Base-by-base conservation (phyloP, 2,888 invertebrate species). In the Rhopalosiphum nymphaeae region DNA sequence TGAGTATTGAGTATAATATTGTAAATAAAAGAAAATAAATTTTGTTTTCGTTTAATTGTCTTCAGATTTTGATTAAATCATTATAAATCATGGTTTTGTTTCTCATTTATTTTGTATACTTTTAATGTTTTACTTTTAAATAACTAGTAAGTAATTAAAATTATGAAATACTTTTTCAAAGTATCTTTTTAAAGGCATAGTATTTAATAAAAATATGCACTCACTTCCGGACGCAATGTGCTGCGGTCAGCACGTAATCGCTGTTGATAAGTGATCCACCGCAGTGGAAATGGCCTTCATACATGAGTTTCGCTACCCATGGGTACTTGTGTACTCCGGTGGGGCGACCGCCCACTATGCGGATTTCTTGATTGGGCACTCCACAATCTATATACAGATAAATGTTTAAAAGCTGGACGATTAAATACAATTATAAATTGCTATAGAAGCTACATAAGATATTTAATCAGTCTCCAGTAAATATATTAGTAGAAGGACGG, bases 271-370 rank as follows among this genome's bases (percentile, higher is more conserved):
- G 96, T 5, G 98, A 98, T 46, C 97, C 98, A 0, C 98, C 98
- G 95, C 98, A 98, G 96, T 98, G 98, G 96, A 98, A 98, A 96
- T 98, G 98, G 0, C 98, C 98, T 95, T 98, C 98, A 96, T 98
- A 98, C 29, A 98, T 97, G 94, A 98, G 96, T 88, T 98, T 96
- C 7, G 98, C 98, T 96, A 98, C 97, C 98, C 98, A 98, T 21
- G 98, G 98, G 96, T 98, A 98, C 95, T 97, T 97, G 96, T 98
- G 98, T 61, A 98, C 97, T 92, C 97, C 97, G 0, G 98, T 97
- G 46, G 98, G 98, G 95, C 97, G 96, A 29, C 98, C 98, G 91
- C 98, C 98, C 94, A 98, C 98, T 95, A 98, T 98, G 95, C 98
- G 96, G 96, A 98, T 98, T 96, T 98, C 98, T 96, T 98, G 98